Conservation (phyloP, 2,888 invertebrate species). For the Cepaea hortensis region DNA sequence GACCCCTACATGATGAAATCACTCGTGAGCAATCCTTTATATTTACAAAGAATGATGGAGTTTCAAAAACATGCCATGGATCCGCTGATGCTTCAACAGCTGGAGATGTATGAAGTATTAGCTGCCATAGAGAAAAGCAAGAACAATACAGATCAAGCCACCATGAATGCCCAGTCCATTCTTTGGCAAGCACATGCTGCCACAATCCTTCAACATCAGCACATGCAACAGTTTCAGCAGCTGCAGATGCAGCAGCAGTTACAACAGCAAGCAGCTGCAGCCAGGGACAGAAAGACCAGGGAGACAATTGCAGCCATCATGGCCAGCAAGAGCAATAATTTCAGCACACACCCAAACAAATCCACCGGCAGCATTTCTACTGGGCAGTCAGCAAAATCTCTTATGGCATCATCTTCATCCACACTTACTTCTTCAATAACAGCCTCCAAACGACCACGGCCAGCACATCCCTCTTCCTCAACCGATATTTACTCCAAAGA, state of each 20-base stretch:
- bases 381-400: slow-evolving; percentile 44
- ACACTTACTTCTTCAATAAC: not conserved
- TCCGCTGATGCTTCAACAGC: slow-evolving; percentile 45
- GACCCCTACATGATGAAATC: slow-evolving; percentile 49
- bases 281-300: slow-evolving; percentile 35
- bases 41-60: slow-evolving; percentile 49
- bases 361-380: slow-evolving; percentile 48
- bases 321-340: slow-evolving; percentile 42
- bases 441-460: slow-evolving; percentile 28
- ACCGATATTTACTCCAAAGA: slow-evolving; percentile 37
- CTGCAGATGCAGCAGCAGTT: slow-evolving; percentile 40
- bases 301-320: slow-evolving; percentile 48
- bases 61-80: slow-evolving; percentile 49
- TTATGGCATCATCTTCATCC: slow-evolving; percentile 21
- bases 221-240: slow-evolving; percentile 50
- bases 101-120: slow-evolving; percentile 44
- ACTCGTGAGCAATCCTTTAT: slow-evolving; percentile 48
- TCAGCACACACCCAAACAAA: slow-evolving; percentile 13
- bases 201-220: slow-evolving; percentile 47
- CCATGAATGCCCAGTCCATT: slow-evolving; percentile 36
- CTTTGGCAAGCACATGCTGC: slow-evolving; percentile 48
- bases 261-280: slow-evolving; percentile 32
- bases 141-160: slow-evolving; percentile 40
- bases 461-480: not conserved
- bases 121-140: slow-evolving; percentile 33